phyloP scores from a whole-genome alignment of 2,888 invertebrate species.

The Agrotis puta region DNA sequence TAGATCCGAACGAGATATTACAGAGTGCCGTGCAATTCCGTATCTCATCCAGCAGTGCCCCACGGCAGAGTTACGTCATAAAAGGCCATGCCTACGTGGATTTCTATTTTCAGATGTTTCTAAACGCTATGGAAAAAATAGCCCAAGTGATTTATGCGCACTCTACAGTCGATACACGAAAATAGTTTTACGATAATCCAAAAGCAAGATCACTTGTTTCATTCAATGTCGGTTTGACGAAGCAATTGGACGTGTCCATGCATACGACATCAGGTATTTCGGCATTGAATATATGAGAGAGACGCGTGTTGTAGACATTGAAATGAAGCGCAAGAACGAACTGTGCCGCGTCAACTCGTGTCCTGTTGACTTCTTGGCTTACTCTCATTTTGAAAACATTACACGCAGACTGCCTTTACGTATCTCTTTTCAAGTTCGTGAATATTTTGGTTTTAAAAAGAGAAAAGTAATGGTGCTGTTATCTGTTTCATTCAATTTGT shows the following conservation, averaged over 20 bases:
- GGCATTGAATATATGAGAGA: conserved; percentile 62
- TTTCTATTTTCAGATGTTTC: conserved; percentile 83
- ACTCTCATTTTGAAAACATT: conserved; percentile 33
- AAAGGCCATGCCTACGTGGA: conserved; percentile 75
- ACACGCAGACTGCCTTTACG: conserved; percentile 12
- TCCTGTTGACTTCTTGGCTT: conserved; percentile 34
- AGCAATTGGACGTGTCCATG: conserved; percentile 63
- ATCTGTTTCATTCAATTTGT: conserved; percentile 4
- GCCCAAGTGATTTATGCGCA: conserved; percentile 83
- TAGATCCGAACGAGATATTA: conserved; percentile 43
- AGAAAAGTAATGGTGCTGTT: not conserved
- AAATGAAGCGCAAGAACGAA: conserved; percentile 42
- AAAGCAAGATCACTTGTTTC: conserved; percentile 66
- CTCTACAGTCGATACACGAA: conserved; percentile 78
- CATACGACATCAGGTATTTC: conserved; percentile 69
- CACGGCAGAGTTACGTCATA: conserved; percentile 74
- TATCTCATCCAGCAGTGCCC: conserved; percentile 44
- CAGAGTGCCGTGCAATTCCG: conserved; percentile 31
- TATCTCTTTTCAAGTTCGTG: not conserved
- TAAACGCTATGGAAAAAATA: conserved; percentile 82
- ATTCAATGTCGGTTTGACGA: conserved; percentile 60
- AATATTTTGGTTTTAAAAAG: not conserved
- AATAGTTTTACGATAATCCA: conserved; percentile 85
- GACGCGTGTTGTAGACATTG: conserved; percentile 53
- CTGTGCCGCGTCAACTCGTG: conserved; percentile 34